phyloP scores from a whole-genome alignment of 2,113 vertebrate species.

The Eurypyga helias region DNA sequence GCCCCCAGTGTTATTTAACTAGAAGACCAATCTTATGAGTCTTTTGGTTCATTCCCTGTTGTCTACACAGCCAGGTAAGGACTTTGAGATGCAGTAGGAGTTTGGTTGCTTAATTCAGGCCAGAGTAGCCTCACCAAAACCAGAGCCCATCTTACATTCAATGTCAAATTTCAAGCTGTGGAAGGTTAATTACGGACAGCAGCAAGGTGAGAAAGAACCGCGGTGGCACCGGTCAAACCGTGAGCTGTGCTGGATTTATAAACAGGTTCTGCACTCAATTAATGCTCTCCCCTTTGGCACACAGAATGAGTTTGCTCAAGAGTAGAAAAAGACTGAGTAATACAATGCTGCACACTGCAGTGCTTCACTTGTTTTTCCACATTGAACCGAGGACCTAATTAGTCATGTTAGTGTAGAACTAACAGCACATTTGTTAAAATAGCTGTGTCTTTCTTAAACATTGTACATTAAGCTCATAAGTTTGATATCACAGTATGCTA shows the following conservation, averaged over 20 bases:
- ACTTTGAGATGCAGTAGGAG: background rate
- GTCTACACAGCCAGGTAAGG: background rate
- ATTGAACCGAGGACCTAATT: background rate
- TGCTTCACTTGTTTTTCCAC: background rate
- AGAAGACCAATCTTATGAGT: background rate
- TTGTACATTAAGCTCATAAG: slow-evolving; percentile 39
- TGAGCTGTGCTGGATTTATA: background rate
- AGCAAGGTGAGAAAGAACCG: slow-evolving; percentile 17
- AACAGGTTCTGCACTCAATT: slow-evolving; percentile 41
- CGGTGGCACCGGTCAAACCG: background rate
- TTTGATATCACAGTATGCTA: slow-evolving; percentile 17
- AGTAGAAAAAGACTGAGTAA: slow-evolving; percentile 28
- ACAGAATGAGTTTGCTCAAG: slow-evolving; percentile 16
- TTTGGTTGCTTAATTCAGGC: background rate
- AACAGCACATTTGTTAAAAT: slow-evolving; percentile 13
- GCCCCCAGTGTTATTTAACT: background rate
- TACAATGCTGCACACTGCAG: background rate
- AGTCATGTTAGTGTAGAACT: slow-evolving; percentile 27
- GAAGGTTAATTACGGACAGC: slow-evolving; percentile 6
- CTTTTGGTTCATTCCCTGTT: background rate
- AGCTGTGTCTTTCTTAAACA: slow-evolving; percentile 22
- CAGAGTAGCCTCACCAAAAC: background rate
- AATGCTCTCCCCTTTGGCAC: background rate
- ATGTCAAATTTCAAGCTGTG: slow-evolving; percentile 1
- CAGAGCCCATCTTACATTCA: background rate